Evolutionary conservation across 2,888 invertebrate species (phyloP).

Genomic region (Dolichomitus sp.): DNA sequence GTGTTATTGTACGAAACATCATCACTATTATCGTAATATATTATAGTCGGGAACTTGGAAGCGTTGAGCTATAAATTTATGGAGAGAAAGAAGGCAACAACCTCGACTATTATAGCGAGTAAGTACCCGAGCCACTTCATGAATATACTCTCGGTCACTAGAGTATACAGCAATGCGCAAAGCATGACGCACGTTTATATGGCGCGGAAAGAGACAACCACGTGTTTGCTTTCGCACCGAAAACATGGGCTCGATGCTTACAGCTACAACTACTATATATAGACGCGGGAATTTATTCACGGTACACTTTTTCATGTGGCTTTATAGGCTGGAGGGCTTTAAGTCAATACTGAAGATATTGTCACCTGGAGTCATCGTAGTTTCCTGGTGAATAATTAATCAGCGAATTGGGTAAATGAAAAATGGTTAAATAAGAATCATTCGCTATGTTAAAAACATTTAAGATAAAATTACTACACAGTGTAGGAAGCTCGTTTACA

Average conservation of each 20-base stretch:
- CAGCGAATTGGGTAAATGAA: too few relatives aligned
- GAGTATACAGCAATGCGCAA: slow-evolving; percentile 5
- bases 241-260: slow-evolving; percentile 24
- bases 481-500: too few relatives aligned
- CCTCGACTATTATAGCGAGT: background rate
- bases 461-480: too few relatives aligned
- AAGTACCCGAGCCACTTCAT: background rate
- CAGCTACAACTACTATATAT: background rate
- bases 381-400: background rate
- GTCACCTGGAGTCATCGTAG: background rate
- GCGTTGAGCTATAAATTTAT: slow-evolving; percentile 3
- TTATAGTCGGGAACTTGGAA: background rate
- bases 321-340: background rate
- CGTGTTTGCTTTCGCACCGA: slow-evolving; percentile 38
- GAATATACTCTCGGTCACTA: background rate
- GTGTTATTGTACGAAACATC: background rate
- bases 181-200: slow-evolving; percentile 38
- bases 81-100: slow-evolving; percentile 2
- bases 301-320: background rate
- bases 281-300: background rate
- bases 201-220: slow-evolving; percentile 2
- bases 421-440: too few relatives aligned
- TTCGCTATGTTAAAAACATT: too few relatives aligned
- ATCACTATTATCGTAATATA: background rate
- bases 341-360: background rate